Base-by-base conservation (phyloP, 2,113 vertebrate genomes). In the Sapayoa aenigma region DNA sequence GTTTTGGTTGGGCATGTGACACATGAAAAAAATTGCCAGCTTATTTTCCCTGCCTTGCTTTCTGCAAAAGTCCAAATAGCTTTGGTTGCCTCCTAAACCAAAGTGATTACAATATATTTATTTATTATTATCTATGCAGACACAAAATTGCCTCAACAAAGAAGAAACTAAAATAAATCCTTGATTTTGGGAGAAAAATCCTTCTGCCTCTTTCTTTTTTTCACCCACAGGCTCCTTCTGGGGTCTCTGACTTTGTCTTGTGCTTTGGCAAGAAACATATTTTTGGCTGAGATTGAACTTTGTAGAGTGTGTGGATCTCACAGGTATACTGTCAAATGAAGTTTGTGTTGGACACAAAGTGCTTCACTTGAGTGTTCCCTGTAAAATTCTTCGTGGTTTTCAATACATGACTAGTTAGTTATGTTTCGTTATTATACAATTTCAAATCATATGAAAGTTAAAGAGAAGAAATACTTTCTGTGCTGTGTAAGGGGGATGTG, bases 41-140 rank as follows among this genome's bases (percentile, higher is more conserved):
- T 88, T 85, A 55, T 94, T 97, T 96, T 97, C 92, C 59, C 53
- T 94, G 75, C 47, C 59, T 91, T 80, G 52, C 47, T 95, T 95
- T 94, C 55, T 85, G 33, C 12, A 86, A 77, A 41, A 95, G 17
- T 46, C 41, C 41, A 76, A 42, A 85, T 69, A 94, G 27, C 63
- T 94, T 85, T 3, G 30, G 55, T 80, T 95, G 81, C 50, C 17
- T 88, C 63, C 59, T 53, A 83, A 93, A 94, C 87, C 84, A 84
- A 77, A 69, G 82, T 80, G 71, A 93, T 93, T 94, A 90, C 47
- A 59, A 42, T 85, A 31, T 94, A 72, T 91, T 93, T 89, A 81
- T 92, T 94, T 95, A 82, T 94, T 90, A 74, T 80, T 89, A 85
- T 83, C 89, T 52, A 3, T 47, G 46, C 30, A 62, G 89, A 88